These are phyloP conservation scores for Imbricaverruca yamaguchii DNA, from an alignment of 2,888 invertebrate genomes.

Conservation along the genomic window DNA sequence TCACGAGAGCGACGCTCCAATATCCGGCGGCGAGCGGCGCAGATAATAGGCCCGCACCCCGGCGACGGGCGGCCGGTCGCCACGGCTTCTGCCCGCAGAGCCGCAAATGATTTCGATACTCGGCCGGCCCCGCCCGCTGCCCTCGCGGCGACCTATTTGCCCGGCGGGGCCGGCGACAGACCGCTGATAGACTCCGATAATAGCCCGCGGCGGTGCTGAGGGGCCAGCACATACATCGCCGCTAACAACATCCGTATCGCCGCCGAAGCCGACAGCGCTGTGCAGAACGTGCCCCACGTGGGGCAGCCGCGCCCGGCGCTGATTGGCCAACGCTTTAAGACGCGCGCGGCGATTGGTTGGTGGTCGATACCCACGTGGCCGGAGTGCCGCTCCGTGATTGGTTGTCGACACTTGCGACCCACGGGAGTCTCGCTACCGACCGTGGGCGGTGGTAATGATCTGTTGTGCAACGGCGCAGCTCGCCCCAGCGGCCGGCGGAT, in stretches of 20 bases:
- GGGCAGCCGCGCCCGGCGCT: background rate
- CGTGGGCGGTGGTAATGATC: background rate
- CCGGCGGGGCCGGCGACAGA: background rate
- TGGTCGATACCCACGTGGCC: background rate
- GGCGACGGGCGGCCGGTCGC: no score
- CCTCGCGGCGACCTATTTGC: conserved; percentile 8
- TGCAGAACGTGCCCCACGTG: background rate
- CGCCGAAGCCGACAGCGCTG: background rate
- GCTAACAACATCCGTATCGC: background rate
- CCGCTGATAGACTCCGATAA: background rate
- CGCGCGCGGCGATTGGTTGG: background rate
- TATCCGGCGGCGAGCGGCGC: no score
- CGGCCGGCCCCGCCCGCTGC: background rate
- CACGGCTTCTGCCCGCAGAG: background rate
- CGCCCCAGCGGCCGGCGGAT: background rate
- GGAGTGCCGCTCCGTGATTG: background rate
- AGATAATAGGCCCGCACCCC: no score
- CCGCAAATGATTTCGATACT: background rate
- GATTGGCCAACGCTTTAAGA: background rate
- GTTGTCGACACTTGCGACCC: background rate
- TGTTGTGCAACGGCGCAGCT: background rate
- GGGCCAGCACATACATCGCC: background rate
- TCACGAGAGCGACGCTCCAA: no score
- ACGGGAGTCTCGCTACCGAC: background rate
- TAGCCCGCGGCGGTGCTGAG: background rate